Evolutionary conservation across 2,888 invertebrate species (phyloP).

Genomic region (Himalopsyche tibetana): DNA sequence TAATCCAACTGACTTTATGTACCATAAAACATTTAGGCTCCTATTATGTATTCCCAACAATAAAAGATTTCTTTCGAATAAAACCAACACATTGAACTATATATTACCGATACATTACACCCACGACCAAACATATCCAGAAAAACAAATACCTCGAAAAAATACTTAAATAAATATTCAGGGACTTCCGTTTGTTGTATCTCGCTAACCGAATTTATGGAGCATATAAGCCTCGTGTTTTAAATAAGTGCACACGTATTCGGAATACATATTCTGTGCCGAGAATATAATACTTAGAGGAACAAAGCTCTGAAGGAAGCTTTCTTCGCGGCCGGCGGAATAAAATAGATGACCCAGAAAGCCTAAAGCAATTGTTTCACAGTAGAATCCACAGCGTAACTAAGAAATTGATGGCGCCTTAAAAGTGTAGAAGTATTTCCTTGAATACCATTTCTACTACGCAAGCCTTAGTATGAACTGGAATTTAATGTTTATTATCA

Average conservation of each 20-base stretch:
- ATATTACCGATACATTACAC: conserved; percentile 14
- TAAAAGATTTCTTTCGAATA: neutral
- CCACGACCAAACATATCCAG: neutral
- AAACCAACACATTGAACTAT: neutral
- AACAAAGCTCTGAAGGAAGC: conserved; percentile 18
- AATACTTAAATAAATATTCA: conserved; percentile 13
- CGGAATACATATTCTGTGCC: conserved; percentile 15
- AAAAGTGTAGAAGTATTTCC: neutral
- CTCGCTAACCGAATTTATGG: conserved; percentile 25
- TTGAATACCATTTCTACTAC: neutral
- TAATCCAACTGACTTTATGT: neutral
- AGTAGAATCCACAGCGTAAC: conserved; percentile 28
- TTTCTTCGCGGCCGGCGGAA: conserved; percentile 30
- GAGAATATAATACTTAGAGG: conserved; percentile 1
- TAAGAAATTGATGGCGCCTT: neutral
- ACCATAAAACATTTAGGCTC: neutral
- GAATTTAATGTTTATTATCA: too few species aligned
- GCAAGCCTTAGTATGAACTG: neutral
- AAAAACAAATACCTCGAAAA: conserved; percentile 7
- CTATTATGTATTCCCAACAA: neutral
- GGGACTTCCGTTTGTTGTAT: conserved; percentile 5
- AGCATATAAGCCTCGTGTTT: conserved; percentile 19
- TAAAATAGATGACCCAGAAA: conserved; percentile 54
- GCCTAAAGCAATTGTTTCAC: conserved; percentile 52
- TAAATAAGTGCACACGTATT: conserved; percentile 28